These are phyloP conservation scores for Cyanistes caeruleus DNA, from an alignment of 2,113 vertebrate species.

Conservation along the genomic window DNA sequence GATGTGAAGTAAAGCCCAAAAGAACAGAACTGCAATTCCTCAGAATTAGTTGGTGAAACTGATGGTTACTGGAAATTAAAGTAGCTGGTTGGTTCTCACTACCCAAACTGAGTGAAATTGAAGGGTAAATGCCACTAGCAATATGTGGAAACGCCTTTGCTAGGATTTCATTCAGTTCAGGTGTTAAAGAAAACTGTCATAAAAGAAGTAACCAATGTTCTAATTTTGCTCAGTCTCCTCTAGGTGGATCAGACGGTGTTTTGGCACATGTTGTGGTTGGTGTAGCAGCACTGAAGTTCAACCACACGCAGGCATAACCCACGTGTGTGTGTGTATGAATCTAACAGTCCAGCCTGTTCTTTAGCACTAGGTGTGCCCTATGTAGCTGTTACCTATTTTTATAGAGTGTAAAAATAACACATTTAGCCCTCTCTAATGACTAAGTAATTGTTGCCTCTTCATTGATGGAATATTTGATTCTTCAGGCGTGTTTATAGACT, in stretches of 20 bases:
- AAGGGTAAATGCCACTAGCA: background rate
- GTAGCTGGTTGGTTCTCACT: background rate
- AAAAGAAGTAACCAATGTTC: background rate
- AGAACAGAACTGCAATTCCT: background rate
- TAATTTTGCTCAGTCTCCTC: background rate
- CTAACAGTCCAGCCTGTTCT: background rate
- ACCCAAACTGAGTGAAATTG: background rate
- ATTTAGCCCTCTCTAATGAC: background rate
- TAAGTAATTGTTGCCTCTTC: background rate
- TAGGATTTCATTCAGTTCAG: background rate
- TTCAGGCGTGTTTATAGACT: background rate
- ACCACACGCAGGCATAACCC: rapidly evolving
- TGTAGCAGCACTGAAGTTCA: background rate
- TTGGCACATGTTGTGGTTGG: background rate
- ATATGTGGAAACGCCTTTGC: background rate
- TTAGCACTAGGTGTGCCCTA: background rate
- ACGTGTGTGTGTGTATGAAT: background rate
- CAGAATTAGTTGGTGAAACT: background rate
- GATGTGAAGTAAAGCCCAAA: background rate
- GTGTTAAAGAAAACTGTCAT: background rate
- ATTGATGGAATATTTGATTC: background rate
- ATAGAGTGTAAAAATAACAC: background rate
- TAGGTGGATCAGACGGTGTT: background rate
- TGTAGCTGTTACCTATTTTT: background rate
- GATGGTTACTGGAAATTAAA: background rate